Percentiles rank a stretch among this genome's conserved stretches.
phyloP scores from a whole-genome alignment of 2,888 invertebrate genomes.

The Nowickia ferox region DNA sequence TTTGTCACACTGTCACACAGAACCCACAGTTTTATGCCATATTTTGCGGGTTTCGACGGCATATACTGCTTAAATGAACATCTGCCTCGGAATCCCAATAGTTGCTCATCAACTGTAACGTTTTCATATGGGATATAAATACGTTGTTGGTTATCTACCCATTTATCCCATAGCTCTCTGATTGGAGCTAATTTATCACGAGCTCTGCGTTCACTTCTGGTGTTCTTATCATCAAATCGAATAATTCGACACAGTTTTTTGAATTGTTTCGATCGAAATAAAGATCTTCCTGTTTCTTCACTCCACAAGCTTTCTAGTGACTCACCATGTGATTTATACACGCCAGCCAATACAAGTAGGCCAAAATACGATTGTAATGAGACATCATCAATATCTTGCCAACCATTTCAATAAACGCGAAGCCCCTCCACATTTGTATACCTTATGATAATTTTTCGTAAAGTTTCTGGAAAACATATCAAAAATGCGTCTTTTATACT shows the following conservation, averaged over 20 bases:
- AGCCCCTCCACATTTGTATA: conserved; percentile 28
- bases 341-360: background rate
- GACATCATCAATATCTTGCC: conserved; percentile 6
- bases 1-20: conserved; percentile 34
- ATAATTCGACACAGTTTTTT: conserved; percentile 18
- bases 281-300: background rate
- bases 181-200: conserved; percentile 6
- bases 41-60: background rate
- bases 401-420: conserved; percentile 5
- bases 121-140: conserved; percentile 3
- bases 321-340: background rate
- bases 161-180: background rate
- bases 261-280: conserved; percentile 14
- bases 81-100: background rate
- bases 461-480: conserved; percentile 12
- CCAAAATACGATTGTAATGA: background rate
- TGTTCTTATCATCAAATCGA: background rate
- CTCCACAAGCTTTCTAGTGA: conserved; percentile 7
- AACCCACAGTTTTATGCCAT: conserved; percentile 15
- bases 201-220: background rate
- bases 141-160: background rate
- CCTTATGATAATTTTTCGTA: conserved; percentile 21
- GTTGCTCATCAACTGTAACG: background rate
- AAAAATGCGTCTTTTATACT: too few species aligned
- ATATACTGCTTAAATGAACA: background rate